These are phyloP conservation scores for Crotalus helleri DNA, from an alignment of 2,113 vertebrate species.

Conservation along the genomic window DNA sequence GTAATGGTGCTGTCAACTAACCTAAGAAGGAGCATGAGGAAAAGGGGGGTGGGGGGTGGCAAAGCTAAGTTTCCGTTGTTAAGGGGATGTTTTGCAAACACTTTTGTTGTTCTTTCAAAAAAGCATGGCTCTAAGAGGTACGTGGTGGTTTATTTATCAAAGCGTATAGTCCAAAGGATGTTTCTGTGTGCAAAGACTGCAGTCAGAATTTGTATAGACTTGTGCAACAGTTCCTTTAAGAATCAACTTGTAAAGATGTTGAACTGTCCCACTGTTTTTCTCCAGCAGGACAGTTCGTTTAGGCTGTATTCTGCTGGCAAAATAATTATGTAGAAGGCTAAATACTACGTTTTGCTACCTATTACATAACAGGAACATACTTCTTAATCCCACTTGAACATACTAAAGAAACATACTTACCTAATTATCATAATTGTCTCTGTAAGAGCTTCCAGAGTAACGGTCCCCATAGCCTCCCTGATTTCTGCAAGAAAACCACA, in stretches of 20 bases:
- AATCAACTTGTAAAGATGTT: neutral
- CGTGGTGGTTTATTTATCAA: neutral
- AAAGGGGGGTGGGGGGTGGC: too few relatives aligned
- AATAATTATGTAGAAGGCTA: neutral
- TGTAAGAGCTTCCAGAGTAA: conserved; percentile 35
- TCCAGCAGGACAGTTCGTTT: neutral
- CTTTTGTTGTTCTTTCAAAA: neutral
- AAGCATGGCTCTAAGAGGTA: neutral
- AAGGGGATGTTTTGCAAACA: neutral
- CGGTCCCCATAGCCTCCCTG: conserved; percentile 36
- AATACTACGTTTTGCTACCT: neutral
- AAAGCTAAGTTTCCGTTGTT: neutral
- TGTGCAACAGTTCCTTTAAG: conserved; percentile 8
- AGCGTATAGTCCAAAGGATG: conserved; percentile 3
- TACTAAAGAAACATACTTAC: neutral
- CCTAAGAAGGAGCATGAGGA: neutral
- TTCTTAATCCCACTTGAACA: neutral
- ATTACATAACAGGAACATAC: neutral
- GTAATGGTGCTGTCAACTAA: neutral
- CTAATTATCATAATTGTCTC: conserved; percentile 38
- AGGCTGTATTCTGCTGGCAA: neutral
- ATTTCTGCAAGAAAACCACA: conserved; percentile 10
- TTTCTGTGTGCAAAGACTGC: neutral
- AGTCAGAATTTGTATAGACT: neutral
- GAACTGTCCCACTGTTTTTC: neutral